Conservation (phyloP, 2,888 invertebrate genomes). For the Ormyrus pomaceus region DNA sequence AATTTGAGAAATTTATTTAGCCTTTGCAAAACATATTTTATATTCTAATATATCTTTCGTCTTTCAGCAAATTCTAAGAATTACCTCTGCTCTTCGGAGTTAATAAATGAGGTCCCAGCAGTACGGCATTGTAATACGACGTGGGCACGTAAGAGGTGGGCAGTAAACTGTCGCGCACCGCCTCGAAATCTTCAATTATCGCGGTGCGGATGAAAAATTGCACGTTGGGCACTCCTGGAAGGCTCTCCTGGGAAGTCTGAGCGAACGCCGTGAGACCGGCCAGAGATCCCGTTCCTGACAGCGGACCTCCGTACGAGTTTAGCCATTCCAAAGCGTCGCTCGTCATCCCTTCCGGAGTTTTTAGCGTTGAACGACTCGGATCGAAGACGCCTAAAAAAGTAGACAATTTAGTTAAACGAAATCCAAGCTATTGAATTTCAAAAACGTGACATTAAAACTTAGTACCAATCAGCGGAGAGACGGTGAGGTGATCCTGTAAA, state of each 20-base stretch:
- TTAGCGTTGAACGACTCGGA: not conserved
- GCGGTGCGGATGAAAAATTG: constrained; percentile 7
- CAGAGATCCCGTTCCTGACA: not conserved
- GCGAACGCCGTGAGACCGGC: not conserved
- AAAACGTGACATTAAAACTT: not conserved
- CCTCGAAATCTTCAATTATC: not conserved
- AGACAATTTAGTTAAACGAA: not conserved
- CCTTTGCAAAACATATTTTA: too few species aligned
- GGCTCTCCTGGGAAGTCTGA: not conserved
- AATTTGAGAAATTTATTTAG: too few species aligned
- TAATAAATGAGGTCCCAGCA: constrained; percentile 68
- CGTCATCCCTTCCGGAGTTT: not conserved
- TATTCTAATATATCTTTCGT: too few species aligned
- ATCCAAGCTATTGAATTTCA: not conserved
- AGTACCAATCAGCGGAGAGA: constrained; percentile 66
- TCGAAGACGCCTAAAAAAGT: not conserved
- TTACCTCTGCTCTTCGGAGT: constrained; percentile 75
- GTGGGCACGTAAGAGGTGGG: not conserved
- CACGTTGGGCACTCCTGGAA: not conserved
- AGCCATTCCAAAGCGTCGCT: not conserved
- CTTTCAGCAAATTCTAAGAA: not conserved
- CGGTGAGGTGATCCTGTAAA: constrained; percentile 89
- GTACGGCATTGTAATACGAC: constrained; percentile 60
- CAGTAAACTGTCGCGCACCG: not conserved
- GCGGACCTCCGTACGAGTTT: not conserved